Evolutionary conservation across 1,140 invertebrate genomes (phyloP).

Genomic region (Drosophila hydei): DNA sequence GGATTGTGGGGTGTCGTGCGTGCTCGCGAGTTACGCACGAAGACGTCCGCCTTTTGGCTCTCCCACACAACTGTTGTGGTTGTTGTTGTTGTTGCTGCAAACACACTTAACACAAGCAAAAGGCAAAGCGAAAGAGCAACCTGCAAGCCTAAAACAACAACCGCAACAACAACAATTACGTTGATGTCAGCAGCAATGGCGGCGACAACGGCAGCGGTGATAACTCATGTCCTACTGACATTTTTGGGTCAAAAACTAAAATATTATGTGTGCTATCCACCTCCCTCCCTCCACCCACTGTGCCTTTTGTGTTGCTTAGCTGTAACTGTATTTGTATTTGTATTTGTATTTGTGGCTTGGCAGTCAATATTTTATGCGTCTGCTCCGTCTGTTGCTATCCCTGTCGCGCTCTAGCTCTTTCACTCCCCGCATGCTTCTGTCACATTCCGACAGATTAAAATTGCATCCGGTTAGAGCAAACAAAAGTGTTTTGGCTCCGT

Average conservation of each 20-base stretch:
- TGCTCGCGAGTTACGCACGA: constrained; percentile 44
- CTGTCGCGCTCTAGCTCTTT: not conserved
- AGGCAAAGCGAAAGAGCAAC: constrained; percentile 73
- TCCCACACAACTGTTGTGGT: constrained; percentile 15
- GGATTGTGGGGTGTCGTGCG: constrained; percentile 48
- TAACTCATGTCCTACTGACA: constrained; percentile 81
- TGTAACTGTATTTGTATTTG: constrained; percentile 15
- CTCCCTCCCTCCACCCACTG: not conserved
- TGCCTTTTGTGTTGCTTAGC: constrained; percentile 2
- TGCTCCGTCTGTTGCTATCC: constrained; percentile 17
- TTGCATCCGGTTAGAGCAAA: constrained; percentile 73
- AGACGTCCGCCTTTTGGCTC: constrained; percentile 30
- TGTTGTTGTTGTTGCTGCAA: constrained; percentile 54
- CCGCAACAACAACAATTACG: constrained; percentile 58
- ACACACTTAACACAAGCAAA: constrained; percentile 62
- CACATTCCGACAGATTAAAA: constrained; percentile 78
- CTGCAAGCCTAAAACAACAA: constrained; percentile 71
- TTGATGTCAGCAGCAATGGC: constrained; percentile 62
- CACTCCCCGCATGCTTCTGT: constrained; percentile 8
- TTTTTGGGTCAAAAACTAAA: constrained; percentile 83
- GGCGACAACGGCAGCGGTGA: constrained; percentile 56
- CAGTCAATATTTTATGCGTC: constrained; percentile 74
- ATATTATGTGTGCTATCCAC: constrained; percentile 67
- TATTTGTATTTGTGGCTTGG: constrained; percentile 60
- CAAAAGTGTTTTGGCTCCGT: constrained; percentile 73